Evolutionary conservation across 2,888 invertebrate species (phyloP).

Genomic region (Gisinianus flammeolus): DNA sequence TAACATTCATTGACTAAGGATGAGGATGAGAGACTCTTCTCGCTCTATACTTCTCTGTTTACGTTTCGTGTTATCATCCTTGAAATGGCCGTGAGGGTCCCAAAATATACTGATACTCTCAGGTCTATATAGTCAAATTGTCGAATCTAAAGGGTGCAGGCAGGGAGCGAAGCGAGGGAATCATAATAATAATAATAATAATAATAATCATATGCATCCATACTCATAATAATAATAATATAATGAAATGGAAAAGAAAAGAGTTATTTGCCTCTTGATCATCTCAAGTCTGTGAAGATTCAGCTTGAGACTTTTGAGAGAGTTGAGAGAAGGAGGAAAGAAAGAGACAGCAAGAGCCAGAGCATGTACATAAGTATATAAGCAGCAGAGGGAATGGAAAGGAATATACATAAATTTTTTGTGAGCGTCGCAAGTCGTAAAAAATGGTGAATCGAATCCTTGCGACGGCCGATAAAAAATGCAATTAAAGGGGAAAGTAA

Average conservation of each 20-base stretch:
- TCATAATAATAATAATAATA: no score
- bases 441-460: slow-evolving; percentile 57
- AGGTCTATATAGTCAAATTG: background rate
- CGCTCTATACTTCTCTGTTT: background rate
- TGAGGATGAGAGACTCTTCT: background rate
- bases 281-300: background rate
- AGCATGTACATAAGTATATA: background rate
- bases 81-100: background rate
- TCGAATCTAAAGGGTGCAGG: background rate
- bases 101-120: background rate
- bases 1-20: slow-evolving; percentile 18
- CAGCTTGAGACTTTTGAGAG: background rate
- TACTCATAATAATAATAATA: background rate
- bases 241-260: background rate
- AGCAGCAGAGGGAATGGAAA: background rate
- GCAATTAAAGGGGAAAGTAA: slow-evolving; percentile 59
- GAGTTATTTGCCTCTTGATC: slow-evolving; percentile 10
- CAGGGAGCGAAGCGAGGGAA: background rate
- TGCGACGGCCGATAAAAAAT: slow-evolving; percentile 56
- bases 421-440: slow-evolving; percentile 43
- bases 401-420: slow-evolving; percentile 22
- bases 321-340: background rate
- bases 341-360: slow-evolving; percentile 1
- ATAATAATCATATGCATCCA: slow-evolving; percentile 10
- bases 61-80: background rate